These are phyloP conservation scores for Anastatus disparis DNA, from an alignment of 1,140 invertebrate species.

Conservation along the genomic window DNA sequence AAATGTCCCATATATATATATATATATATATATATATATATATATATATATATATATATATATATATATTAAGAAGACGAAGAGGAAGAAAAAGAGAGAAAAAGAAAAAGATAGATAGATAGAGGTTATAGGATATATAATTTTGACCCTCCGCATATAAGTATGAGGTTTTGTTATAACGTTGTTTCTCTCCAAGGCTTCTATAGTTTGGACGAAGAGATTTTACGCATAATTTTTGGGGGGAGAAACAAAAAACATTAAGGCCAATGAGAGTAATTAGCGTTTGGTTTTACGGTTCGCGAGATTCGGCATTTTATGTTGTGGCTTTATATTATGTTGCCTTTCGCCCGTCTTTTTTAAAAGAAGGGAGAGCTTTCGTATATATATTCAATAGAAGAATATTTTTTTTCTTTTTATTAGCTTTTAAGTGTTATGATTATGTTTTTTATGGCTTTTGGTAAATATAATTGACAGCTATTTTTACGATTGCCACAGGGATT, in stretches of 20 bases:
- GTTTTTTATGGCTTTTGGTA: neutral
- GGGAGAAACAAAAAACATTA: slow-evolving; percentile 30
- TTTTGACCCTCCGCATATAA: slow-evolving; percentile 16
- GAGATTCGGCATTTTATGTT: neutral
- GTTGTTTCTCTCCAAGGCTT: too few relatives aligned
- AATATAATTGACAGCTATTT: neutral
- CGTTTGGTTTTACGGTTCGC: slow-evolving; percentile 21
- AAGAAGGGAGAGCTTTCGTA: too few relatives aligned
- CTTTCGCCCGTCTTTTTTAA: neutral
- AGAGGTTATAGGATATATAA: slow-evolving; percentile 24
- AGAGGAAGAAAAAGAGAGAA: neutral
- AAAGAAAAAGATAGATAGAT: too few relatives aligned
- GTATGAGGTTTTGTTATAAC: slow-evolving; percentile 3
- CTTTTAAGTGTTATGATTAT: slow-evolving; percentile 20
- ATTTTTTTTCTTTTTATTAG: slow-evolving; percentile 20
- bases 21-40: too few relatives aligned
- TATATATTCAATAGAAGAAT: too few relatives aligned
- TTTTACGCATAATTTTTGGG: slow-evolving; percentile 21
- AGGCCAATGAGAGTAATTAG: slow-evolving; percentile 35
- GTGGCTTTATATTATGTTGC: too few relatives aligned
- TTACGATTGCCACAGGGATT: too few relatives aligned
- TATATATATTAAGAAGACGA: too few relatives aligned
- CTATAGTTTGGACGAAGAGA: too few relatives aligned
- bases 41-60: too few relatives aligned
- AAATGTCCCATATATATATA: too few relatives aligned